Evolutionary conservation across 2,113 vertebrate genomes (phyloP).

Genomic region (Rana temporaria): DNA sequence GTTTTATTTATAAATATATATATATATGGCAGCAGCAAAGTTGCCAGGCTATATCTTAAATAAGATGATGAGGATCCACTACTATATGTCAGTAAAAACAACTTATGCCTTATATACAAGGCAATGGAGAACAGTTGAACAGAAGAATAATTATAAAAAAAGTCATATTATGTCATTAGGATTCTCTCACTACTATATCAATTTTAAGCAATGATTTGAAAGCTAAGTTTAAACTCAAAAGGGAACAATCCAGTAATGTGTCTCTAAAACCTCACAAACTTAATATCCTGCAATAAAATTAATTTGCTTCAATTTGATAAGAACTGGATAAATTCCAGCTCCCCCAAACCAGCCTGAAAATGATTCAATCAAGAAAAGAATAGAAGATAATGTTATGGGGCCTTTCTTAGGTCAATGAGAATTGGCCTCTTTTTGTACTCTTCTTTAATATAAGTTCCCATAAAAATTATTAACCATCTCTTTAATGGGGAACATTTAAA

Average conservation of each 20-base stretch:
- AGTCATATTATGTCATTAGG: background rate
- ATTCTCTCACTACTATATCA: too few species aligned
- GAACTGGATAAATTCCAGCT: conserved; percentile 37
- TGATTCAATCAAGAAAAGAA: conserved; percentile 48
- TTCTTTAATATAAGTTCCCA: conserved; percentile 46
- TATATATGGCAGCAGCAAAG: too few species aligned
- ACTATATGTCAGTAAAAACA: too few species aligned
- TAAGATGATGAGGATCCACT: too few species aligned
- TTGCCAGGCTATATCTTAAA: too few species aligned
- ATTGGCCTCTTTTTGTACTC: conserved; percentile 41
- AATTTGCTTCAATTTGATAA: conserved; percentile 50
- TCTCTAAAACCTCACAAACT: conserved; percentile 36
- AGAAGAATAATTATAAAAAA: background rate
- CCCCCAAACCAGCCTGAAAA: conserved; percentile 21
- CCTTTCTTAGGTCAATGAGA: conserved; percentile 47
- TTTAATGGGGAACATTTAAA: conserved; percentile 35
- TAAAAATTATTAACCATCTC: conserved; percentile 45
- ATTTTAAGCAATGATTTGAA: background rate
- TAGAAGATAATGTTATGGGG: conserved; percentile 38
- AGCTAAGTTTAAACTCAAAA: conserved; percentile 18
- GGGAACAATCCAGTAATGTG: conserved; percentile 16
- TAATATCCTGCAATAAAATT: conserved; percentile 51
- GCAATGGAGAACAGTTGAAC: too few species aligned
- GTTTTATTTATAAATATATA: too few species aligned
- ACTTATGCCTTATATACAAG: too few species aligned